phyloP scores from a whole-genome alignment of 2,797 vertebrate genomes.

The Telmatherina bonti region DNA sequence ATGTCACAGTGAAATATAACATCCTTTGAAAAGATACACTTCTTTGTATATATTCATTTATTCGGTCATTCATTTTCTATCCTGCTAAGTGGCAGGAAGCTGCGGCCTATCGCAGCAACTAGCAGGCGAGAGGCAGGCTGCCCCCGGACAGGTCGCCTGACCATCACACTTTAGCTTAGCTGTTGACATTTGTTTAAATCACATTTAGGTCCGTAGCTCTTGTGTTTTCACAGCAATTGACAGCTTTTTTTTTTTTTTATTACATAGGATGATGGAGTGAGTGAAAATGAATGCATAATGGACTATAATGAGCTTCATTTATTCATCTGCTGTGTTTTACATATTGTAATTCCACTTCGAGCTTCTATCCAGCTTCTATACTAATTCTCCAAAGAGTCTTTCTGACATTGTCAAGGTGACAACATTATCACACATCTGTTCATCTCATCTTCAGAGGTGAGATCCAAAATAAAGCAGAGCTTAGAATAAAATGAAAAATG shows the following conservation, averaged over 20 bases:
- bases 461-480: slow-evolving; percentile 2
- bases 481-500: slow-evolving; percentile 1
- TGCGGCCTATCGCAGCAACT: too few relatives aligned
- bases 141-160: too few relatives aligned
- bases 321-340: slow-evolving; percentile 31
- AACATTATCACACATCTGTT: slow-evolving; percentile 20
- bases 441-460: not conserved
- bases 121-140: too few relatives aligned
- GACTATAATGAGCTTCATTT: slow-evolving; percentile 9
- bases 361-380: slow-evolving; percentile 3
- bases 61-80: too few relatives aligned
- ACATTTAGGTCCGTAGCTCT: not conserved
- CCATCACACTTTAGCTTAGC: not conserved
- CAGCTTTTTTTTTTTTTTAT: slow-evolving; percentile 6
- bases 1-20: not conserved
- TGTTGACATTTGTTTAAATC: not conserved
- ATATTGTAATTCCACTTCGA: slow-evolving; percentile 31
- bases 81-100: too few relatives aligned
- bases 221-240: slow-evolving; percentile 14
- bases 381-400: slow-evolving; percentile 16
- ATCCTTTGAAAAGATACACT: not conserved
- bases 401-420: slow-evolving; percentile 32
- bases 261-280: slow-evolving; percentile 22
- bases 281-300: slow-evolving; percentile 26
- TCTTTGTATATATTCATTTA: too few relatives aligned